Evolutionary conservation across 2,888 invertebrate species (phyloP), one percentile per base, ranked within the genome.

Genomic region (Macrostomum cliftonense): DNA sequence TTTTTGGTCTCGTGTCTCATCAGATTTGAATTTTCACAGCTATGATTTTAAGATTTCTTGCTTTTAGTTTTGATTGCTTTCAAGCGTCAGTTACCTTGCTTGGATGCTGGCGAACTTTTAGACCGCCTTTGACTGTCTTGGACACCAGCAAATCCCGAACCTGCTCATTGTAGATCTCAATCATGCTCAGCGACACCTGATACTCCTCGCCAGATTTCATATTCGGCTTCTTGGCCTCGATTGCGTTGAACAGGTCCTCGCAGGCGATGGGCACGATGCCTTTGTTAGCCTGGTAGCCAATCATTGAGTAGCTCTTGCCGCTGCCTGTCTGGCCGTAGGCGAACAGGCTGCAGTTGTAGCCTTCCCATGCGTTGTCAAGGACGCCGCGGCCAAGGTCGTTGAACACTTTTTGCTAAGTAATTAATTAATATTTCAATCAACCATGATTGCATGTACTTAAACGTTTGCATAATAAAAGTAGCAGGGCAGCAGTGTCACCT

Each of bases 251-350:
- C 17, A 62, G 53, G 43, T 61, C 59, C 28, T 59, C 59, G 51
- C 62, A 62, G 1, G 60, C 58, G 49, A 62, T 60, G 20, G 62
- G 62, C 2, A 62, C 62, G 20, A 62, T 61, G 21, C 70, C 70
- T 53, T 64, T 64, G 54, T 67, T 65, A 52, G 54, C 54, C 12
- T 62, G 62, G 54, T 63, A 64, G 1, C 66, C 66, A 20, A 65
- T 59, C 59, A 67, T 62, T 17, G 65, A 65, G 56, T 65, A 67
- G 4, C 63, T 63, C 47, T 67, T 67, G 12, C 66, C 66, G 51
- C 63, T 62, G 1, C 65, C 66, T 2, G 66, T 67, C 56, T 67
- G 66, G 11, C 66, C 66, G 53, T 65, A 65, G n/a, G 65, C 66
- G 57, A 65, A 65, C 52, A 67, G 52, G 1, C 64, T 62, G 47